phyloP scores from a whole-genome alignment of 2,797 vertebrate species.

The Sebastes reedi region DNA sequence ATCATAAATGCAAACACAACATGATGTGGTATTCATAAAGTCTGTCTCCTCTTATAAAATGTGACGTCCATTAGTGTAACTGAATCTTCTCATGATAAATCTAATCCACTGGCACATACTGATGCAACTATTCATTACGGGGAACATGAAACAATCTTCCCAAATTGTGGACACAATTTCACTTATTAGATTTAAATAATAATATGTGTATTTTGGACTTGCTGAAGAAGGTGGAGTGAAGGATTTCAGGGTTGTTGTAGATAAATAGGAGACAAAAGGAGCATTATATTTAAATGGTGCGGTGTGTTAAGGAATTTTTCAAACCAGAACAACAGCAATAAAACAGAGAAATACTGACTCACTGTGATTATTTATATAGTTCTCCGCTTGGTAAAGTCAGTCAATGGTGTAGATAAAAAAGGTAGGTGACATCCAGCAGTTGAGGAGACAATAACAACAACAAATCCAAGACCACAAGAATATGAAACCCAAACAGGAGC shows the following conservation, averaged over 20 bases:
- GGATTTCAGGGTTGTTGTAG: background rate
- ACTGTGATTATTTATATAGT: background rate
- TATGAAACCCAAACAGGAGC: background rate
- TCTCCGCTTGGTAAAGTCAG: background rate
- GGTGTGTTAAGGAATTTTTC: background rate
- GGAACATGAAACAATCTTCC: background rate
- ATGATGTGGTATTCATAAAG: slow-evolving; percentile 30
- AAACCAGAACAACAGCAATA: background rate
- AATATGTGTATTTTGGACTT: background rate
- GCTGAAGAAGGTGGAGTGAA: background rate
- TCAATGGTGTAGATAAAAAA: slow-evolving; percentile 2
- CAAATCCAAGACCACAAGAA: background rate
- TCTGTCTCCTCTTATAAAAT: slow-evolving; percentile 28
- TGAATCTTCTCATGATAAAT: slow-evolving; percentile 10
- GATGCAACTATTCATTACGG: slow-evolving; percentile 28
- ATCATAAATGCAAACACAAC: slow-evolving; percentile 39
- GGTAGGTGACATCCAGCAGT: background rate
- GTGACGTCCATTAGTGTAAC: slow-evolving; percentile 10
- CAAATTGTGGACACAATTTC: background rate
- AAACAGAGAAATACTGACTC: slow-evolving; percentile 10
- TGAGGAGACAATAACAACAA: background rate
- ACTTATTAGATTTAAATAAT: background rate
- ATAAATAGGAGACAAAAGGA: background rate
- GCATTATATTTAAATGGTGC: background rate
- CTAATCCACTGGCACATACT: background rate